A percentile compares a stretch with the other conserved stretches of the same genome.
phyloP scores from a whole-genome alignment of 2,888 invertebrate species.

The Lasioglossum calceatum region DNA sequence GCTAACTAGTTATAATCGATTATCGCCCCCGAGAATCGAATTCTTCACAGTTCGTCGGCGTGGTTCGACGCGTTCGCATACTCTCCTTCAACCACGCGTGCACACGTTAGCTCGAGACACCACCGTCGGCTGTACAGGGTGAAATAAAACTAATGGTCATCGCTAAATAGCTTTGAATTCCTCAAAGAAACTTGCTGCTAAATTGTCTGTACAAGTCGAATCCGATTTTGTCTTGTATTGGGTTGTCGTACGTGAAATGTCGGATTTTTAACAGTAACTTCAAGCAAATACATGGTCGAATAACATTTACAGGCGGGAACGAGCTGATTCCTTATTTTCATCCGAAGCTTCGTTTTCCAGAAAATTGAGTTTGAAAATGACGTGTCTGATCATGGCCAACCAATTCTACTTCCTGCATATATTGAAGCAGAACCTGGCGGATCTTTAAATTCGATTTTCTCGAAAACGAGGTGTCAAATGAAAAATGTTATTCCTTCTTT shows the following conservation, averaged over 20 bases:
- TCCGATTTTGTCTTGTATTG: neutral
- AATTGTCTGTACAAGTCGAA: neutral
- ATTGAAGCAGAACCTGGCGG: too few species aligned
- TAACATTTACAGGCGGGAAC: too few species aligned
- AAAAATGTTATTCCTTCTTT: too few species aligned
- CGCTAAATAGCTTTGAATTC: neutral
- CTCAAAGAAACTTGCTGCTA: neutral
- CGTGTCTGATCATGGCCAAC: too few species aligned
- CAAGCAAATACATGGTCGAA: too few species aligned
- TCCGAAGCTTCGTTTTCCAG: too few species aligned
- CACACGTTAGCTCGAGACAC: neutral
- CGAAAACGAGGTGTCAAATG: too few species aligned
- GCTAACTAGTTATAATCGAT: constrained; percentile 78
- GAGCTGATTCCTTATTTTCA: too few species aligned
- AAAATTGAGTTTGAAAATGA: too few species aligned
- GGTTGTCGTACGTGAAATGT: neutral
- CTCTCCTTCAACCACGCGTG: neutral
- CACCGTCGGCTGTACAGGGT: neutral
- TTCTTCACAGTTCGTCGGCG: constrained; percentile 75
- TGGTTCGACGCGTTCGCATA: constrained; percentile 2
- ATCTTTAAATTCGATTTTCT: too few species aligned
- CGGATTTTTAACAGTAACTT: too few species aligned
- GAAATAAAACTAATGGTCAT: neutral
- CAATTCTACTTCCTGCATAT: too few species aligned
- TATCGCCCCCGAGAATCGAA: constrained; percentile 73